Percentiles rank a stretch among this genome's conserved stretches.
Conservation (phyloP, 2,797 vertebrate species). For the Glossophaga mutica region DNA sequence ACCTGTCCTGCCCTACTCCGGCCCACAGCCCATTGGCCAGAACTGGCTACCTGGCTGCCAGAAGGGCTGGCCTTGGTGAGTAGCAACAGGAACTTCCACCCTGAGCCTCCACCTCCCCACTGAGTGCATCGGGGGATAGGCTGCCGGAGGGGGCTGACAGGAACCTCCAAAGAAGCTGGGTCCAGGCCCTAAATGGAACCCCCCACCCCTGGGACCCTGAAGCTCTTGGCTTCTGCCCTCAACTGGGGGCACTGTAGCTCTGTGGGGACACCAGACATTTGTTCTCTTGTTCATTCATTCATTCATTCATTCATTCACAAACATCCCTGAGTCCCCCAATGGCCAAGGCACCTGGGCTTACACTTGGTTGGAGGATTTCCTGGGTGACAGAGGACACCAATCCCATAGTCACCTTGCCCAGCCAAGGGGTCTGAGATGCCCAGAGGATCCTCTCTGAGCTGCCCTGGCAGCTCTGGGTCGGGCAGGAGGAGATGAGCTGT, state of each 20-base stretch:
- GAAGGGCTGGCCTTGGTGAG: neutral
- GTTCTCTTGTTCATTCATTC: neutral
- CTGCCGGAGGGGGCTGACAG: neutral
- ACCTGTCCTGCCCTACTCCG: fast-evolving
- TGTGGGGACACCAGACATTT: neutral
- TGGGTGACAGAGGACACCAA: neutral
- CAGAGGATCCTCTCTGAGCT: neutral
- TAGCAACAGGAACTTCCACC: neutral
- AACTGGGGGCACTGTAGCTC: neutral
- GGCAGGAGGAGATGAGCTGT: neutral
- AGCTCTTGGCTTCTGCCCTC: neutral
- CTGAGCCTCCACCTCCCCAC: neutral
- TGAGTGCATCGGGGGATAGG: neutral
- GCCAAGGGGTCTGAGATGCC: neutral
- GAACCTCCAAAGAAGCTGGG: neutral
- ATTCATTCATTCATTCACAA: neutral
- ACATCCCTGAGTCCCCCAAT: neutral
- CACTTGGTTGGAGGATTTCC: neutral
- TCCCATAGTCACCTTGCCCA: neutral
- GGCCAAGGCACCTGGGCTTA: neutral
- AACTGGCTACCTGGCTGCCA: neutral
- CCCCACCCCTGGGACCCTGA: neutral
- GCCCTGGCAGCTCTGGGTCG: neutral
- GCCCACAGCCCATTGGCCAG: neutral
- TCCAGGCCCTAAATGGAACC: neutral